These are phyloP conservation scores for Tapirus terrestris DNA, from an alignment of 2,113 vertebrate genomes.

Conservation along the genomic window DNA sequence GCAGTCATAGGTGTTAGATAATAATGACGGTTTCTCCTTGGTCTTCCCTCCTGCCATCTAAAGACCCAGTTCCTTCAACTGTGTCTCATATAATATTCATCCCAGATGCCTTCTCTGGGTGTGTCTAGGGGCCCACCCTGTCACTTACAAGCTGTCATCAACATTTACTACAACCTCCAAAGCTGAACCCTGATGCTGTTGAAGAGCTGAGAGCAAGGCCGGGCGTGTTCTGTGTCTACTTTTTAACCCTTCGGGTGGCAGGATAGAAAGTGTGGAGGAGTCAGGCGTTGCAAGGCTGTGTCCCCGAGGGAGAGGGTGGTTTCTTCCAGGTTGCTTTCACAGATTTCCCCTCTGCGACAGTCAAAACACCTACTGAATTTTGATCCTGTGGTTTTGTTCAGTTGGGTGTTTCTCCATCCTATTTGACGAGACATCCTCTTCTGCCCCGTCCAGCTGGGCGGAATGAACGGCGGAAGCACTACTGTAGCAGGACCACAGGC, in stretches of 20 bases:
- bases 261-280: too few species aligned
- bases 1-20: accelerated
- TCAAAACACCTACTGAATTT: background rate
- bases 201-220: background rate
- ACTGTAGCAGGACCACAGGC: background rate
- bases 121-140: background rate
- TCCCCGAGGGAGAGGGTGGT: background rate
- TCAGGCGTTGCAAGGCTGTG: accelerated
- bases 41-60: background rate
- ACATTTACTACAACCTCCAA: background rate
- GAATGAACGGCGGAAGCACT: accelerated
- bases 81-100: accelerated
- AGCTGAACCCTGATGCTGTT: accelerated
- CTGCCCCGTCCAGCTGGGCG: accelerated
- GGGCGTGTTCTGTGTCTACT: background rate
- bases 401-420: background rate
- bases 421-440: accelerated
- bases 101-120: background rate
- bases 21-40: background rate
- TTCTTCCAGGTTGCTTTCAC: accelerated
- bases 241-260: accelerated
- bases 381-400: background rate
- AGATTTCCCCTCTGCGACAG: accelerated
- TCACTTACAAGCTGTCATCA: background rate
- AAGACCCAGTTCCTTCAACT: background rate